A percentile compares a stretch with the other conserved stretches of the same genome.
phyloP scores from a whole-genome alignment of 2,797 vertebrate species.

The Vultur gryphus region DNA sequence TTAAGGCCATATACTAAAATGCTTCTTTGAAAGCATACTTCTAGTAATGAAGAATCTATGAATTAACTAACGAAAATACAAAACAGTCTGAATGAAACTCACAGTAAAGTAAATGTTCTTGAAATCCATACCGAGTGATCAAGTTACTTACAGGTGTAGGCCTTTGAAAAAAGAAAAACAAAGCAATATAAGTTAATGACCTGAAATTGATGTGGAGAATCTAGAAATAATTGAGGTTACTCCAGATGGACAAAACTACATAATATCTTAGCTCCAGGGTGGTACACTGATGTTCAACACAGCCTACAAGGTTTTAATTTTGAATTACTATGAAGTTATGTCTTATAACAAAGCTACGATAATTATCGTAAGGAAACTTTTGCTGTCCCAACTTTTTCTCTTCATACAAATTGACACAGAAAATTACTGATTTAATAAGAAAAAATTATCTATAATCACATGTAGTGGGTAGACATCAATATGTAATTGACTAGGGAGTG shows the following conservation, averaged over 20 bases:
- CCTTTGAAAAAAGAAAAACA: constrained; percentile 66
- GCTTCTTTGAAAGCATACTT: background rate
- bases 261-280: background rate
- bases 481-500: rapidly evolving
- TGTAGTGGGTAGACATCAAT: background rate
- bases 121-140: constrained; percentile 88
- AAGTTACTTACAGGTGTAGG: constrained; percentile 89
- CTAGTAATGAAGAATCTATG: background rate
- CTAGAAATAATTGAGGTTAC: background rate
- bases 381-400: background rate
- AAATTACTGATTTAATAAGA: background rate
- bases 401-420: background rate
- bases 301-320: background rate
- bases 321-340: background rate
- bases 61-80: background rate
- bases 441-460: background rate
- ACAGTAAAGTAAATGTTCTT: constrained; percentile 96
- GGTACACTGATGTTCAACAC: background rate
- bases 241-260: background rate
- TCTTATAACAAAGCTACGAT: background rate
- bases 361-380: background rate
- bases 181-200: background rate
- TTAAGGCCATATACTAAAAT: background rate
- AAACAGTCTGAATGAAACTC: constrained; percentile 71
- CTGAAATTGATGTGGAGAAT: background rate